Evolutionary conservation across 2,797 vertebrate genomes (phyloP).

Genomic region (Bryconaethiops microstoma): DNA sequence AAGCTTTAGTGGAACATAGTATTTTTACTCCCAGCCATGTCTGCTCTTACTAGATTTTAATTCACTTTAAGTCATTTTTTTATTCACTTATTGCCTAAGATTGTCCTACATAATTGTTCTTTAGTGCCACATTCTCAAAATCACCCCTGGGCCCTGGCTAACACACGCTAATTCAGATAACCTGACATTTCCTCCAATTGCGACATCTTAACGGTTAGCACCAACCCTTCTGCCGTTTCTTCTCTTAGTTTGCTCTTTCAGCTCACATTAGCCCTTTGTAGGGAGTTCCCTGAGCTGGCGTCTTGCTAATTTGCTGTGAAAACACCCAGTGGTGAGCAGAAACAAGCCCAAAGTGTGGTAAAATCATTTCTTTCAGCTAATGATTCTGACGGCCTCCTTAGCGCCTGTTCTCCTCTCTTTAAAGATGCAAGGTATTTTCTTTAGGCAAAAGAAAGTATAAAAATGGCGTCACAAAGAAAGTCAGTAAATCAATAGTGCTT

Average conservation of each 20-base stretch:
- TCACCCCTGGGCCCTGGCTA: neutral
- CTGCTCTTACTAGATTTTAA: no score
- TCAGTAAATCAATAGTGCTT: conserved; percentile 25
- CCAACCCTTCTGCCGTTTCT: conserved; percentile 1
- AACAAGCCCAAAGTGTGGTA: conserved; percentile 28
- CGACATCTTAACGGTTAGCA: neutral
- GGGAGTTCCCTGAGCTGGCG: conserved; percentile 24
- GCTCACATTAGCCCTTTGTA: conserved; percentile 19
- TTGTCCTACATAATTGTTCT: no score
- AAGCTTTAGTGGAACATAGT: no score
- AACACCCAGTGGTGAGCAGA: conserved; percentile 34
- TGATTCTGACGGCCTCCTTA: conserved; percentile 46
- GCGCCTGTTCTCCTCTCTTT: conserved; percentile 37
- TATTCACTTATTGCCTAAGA: no score
- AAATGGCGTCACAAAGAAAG: conserved; percentile 9
- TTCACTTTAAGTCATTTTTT: no score
- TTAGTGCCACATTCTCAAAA: no score
- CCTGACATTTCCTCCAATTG: conserved; percentile 12
- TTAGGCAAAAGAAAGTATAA: neutral
- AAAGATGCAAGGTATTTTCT: neutral
- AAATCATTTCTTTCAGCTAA: conserved; percentile 42
- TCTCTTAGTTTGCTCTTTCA: neutral
- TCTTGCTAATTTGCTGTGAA: conserved; percentile 32
- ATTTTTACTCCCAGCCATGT: no score
- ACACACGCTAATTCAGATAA: conserved; percentile 12